Evolutionary conservation across 2,797 vertebrate genomes (phyloP), one percentile per base, ranked within the genome.

Genomic region (Hyperoplus lanceolatus): DNA sequence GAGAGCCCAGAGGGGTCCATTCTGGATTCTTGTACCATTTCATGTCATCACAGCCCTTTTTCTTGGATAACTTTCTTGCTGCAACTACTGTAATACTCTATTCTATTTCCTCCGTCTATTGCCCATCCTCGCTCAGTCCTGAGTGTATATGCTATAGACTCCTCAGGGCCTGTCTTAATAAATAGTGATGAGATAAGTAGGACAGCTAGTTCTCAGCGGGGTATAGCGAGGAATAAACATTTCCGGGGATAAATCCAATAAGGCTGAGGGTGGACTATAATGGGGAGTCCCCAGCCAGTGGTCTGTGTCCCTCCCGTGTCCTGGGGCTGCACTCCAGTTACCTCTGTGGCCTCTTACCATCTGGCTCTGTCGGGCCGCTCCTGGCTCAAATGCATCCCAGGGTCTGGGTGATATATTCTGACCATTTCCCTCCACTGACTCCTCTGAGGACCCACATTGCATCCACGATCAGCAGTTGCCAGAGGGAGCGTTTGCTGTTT

Each of bases 101-200:
- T 39, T 61, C 16, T 79, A 38, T 66, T 72, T 42, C 41, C 36
- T 69, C 48, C 15, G 3, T 51, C 50, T 45, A 18, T 64, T 45
- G 42, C 45, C 56, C 53, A 59, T 79, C 57, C 48, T 74, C 50
- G 5, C 58, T 76, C 55, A 77, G 21, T 78, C 75, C 51, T 80
- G 80, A 85, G 80, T 76, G 64, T 73, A 61, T 71, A 65, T 29
- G 29, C 29, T 75, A 79, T 29, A 11, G 79, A 79, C 83, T 79
- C 87, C 80, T 82, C 67, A 57, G 75, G 79, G 83, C 63, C 77
- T 83, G 62, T 67, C 80, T 90, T 89, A 90, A 92, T 94, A 93
- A 89, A 94, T 94, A 92, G 93, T 91, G 84, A 93, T 91, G 90
- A 93, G 88, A 92, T 93, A 93, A 93, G 85, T 89, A 84, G 83